Evolutionary conservation across 2,113 vertebrate species (phyloP), one percentile per base, ranked within the genome.

Genomic region (Chaetura pelagica): DNA sequence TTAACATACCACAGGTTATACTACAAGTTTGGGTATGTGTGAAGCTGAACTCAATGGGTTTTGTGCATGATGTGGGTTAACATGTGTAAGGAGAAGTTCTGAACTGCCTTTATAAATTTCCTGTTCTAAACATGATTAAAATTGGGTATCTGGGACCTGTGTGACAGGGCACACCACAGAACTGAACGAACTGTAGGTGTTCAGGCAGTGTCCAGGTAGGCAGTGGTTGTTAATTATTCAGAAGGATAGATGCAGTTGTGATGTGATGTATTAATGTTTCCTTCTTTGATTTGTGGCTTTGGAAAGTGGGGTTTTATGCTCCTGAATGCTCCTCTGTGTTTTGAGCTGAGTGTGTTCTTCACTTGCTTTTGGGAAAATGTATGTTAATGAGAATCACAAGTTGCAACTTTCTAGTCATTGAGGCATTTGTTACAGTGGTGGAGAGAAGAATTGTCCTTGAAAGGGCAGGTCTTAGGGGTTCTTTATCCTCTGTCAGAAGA

Each of bases 11-110:
- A 1, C 15, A 23, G 17, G 3, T 49, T n/a, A 17, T 4, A 6
- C 8, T 15, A 0, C 15, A n/a, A 14, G 11, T 13, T 7, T 46
- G 30, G 34, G 7, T 21, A 2, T 0, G 1, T 9, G 1, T 15
- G 17, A 24, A 42, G 26, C 15, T 83, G 3, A 76, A 32, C 2
- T 14, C 4, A 8, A 7, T 7, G 7, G 26, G 21, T 1, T 34
- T 35, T 67, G 19, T 38, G 16, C 21, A 62, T 84, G 26, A 11
- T 15, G 0, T 5, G 29, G 22, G 9, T 51, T 83, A 38, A 35
- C 6, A 0, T 2, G 18, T 42, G 32, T 15, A 26, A 42, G 69
- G 29, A 10, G 12, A 40, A 38, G 7, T 38, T 84, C 11, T 12
- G 22, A 83, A 15, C 8, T 23, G 24, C 51, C 20, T 58, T 69